These are phyloP conservation scores for Patella caerulea DNA, from an alignment of 2,888 invertebrate species.

Conservation along the genomic window DNA sequence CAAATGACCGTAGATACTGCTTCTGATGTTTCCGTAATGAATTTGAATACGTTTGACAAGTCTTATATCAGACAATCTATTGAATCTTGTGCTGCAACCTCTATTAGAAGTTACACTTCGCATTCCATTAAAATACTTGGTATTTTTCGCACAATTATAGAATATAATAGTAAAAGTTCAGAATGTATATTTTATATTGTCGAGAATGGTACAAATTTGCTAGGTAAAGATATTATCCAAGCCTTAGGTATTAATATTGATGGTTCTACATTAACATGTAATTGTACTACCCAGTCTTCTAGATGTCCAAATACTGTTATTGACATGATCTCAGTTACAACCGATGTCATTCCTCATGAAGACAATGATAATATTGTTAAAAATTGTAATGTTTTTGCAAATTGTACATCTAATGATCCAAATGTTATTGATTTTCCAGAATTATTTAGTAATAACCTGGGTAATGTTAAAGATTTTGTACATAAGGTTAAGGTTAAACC, in stretches of 20 bases:
- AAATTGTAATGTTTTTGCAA: too few species aligned
- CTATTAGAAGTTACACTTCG: too few species aligned
- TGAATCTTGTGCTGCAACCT: too few species aligned
- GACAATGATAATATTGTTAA: too few species aligned
- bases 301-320: too few species aligned
- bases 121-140: neutral
- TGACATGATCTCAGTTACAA: too few species aligned
- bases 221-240: neutral
- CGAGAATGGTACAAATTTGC: neutral
- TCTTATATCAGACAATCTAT: neutral
- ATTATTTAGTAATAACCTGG: neutral
- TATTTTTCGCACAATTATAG: neutral
- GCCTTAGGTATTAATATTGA: neutral
- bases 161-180: neutral
- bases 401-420: neutral
- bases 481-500: slow-evolving; percentile 4
- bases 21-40: too few species aligned
- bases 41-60: too few species aligned
- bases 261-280: neutral
- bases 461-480: neutral
- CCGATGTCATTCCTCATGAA: too few species aligned
- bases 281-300: neutral
- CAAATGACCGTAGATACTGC: too few species aligned
- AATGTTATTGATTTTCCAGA: neutral
- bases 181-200: neutral